Conservation (phyloP, 2,113 vertebrate species). For the Oncorhynchus mykiss region DNA sequence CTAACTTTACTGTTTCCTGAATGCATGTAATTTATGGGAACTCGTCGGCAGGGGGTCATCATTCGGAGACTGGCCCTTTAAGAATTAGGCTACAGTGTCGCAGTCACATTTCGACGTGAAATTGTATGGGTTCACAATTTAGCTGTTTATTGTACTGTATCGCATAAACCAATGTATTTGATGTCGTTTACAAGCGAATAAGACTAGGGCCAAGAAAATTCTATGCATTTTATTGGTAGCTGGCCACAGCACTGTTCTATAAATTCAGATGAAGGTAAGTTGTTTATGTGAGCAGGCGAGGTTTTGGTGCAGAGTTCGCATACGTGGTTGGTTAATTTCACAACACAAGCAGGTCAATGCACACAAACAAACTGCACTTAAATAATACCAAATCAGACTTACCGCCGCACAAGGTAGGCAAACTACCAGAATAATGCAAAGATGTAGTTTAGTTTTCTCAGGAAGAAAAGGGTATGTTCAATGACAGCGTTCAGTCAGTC, state of each 20-base stretch:
- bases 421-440: not conserved
- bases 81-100: too few species aligned
- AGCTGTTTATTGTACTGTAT: too few species aligned
- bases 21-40: too few species aligned
- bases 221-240: slow-evolving; percentile 80
- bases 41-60: too few species aligned
- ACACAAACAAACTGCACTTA: not conserved
- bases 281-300: not conserved
- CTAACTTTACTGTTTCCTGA: too few species aligned
- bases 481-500: not conserved
- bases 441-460: not conserved
- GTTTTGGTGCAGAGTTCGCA: slow-evolving; percentile 44
- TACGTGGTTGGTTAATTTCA: not conserved
- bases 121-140: too few species aligned
- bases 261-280: slow-evolving; percentile 77
- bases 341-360: not conserved
- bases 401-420: not conserved
- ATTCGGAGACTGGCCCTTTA: too few species aligned
- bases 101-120: too few species aligned
- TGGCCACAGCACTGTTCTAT: slow-evolving; percentile 76
- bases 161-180: too few species aligned
- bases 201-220: slow-evolving; percentile 45
- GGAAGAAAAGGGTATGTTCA: not conserved
- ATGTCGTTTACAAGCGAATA: too few species aligned
- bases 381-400: not conserved